A percentile compares a stretch with the other conserved stretches of the same genome.
These are phyloP conservation scores for Elaphurus davidianus DNA, from an alignment of 2,113 vertebrate species.

Conservation along the genomic window DNA sequence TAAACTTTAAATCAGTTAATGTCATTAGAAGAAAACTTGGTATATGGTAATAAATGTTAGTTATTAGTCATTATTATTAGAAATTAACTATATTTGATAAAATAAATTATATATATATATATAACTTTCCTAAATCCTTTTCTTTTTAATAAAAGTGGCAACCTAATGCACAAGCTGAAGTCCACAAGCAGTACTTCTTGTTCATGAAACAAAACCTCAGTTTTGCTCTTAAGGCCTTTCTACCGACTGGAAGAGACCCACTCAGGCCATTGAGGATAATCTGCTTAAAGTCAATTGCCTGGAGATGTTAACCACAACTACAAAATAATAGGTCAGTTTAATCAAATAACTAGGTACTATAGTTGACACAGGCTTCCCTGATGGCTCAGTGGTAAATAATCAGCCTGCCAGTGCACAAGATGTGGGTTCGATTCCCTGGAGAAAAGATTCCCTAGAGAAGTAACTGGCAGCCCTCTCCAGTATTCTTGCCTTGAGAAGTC, in stretches of 20 bases:
- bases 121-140: not conserved
- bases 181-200: not conserved
- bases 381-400: not conserved
- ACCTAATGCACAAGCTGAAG: not conserved
- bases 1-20: not conserved
- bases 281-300: not conserved
- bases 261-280: not conserved
- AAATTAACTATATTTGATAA: constrained; percentile 1
- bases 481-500: not conserved
- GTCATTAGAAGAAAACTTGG: not conserved
- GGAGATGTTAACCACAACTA: not conserved
- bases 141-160: not conserved
- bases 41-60: not conserved
- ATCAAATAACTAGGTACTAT: not conserved
- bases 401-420: not conserved
- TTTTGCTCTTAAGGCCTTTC: not conserved
- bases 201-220: not conserved
- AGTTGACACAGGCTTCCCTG: not conserved
- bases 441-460: not conserved
- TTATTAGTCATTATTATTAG: not conserved
- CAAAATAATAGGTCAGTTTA: not conserved
- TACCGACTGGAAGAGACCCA: not conserved
- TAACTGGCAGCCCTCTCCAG: not conserved
- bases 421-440: not conserved
- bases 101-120: not conserved